phyloP scores from a whole-genome alignment of 2,797 vertebrate species.

The Bovichtus variegatus region DNA sequence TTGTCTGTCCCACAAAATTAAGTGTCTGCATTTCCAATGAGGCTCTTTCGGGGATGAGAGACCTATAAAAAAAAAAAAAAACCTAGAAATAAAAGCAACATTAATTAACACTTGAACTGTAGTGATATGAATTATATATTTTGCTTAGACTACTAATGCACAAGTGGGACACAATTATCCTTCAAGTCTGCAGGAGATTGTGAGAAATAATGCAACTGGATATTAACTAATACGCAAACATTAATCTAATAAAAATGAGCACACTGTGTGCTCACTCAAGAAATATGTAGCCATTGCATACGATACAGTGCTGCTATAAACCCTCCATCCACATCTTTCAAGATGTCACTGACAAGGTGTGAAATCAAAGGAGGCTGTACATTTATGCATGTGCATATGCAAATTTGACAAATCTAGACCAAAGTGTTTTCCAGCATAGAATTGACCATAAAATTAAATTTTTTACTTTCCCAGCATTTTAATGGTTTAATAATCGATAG shows the following conservation, averaged over 20 bases:
- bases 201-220: background rate
- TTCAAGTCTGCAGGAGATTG: background rate
- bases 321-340: background rate
- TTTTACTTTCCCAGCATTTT: background rate
- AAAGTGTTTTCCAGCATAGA: background rate
- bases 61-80: slow-evolving; percentile 6
- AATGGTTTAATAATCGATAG: background rate
- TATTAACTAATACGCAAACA: background rate
- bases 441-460: background rate
- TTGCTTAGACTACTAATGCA: background rate
- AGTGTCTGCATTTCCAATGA: slow-evolving; percentile 37
- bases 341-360: background rate
- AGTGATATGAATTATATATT: background rate
- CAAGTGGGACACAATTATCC: background rate
- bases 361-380: slow-evolving; percentile 11
- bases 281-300: background rate
- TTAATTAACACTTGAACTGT: background rate
- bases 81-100: background rate
- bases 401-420: background rate
- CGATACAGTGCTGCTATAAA: background rate
- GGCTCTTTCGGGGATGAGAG: slow-evolving; percentile 15
- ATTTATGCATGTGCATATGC: background rate
- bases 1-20: slow-evolving; percentile 48
- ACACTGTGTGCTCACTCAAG: background rate
- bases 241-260: background rate